A percentile compares a stretch with the other conserved stretches of the same genome.
phyloP scores from a whole-genome alignment of 2,888 invertebrate species.

The Malachius bipustulatus region DNA sequence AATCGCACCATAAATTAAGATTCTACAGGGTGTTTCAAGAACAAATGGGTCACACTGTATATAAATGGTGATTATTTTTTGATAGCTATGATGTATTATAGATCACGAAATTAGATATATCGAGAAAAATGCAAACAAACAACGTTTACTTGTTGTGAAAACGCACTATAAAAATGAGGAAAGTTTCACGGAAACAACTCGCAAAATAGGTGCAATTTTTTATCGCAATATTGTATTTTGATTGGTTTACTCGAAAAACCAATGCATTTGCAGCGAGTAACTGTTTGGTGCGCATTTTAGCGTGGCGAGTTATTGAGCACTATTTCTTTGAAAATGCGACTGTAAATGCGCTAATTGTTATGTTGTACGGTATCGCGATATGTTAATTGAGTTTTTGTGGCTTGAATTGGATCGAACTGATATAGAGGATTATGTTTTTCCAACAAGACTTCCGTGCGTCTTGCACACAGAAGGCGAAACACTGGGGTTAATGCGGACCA shows the following conservation, averaged over 20 bases:
- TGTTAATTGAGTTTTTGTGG: constrained; percentile 3
- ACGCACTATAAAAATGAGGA: no score
- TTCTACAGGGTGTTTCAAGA: no score
- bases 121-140: no score
- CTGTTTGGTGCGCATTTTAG: constrained; percentile 2
- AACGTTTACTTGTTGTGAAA: no score
- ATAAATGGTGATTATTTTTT: no score
- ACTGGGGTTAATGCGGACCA: neutral
- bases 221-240: no score
- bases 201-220: no score
- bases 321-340: constrained; percentile 3
- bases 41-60: no score
- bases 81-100: no score
- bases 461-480: constrained; percentile 1
- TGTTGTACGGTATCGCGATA: neutral
- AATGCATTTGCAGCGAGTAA: constrained; percentile 2
- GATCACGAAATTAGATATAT: no score
- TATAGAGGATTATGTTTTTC: neutral
- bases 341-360: constrained; percentile 2
- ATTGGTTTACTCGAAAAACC: constrained; percentile 1
- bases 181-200: no score
- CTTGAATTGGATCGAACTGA: constrained; percentile 3
- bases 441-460: neutral
- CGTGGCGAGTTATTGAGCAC: neutral
- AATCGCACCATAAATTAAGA: no score